Conservation (phyloP, 2,888 invertebrate species). For the Papilio protenor region DNA sequence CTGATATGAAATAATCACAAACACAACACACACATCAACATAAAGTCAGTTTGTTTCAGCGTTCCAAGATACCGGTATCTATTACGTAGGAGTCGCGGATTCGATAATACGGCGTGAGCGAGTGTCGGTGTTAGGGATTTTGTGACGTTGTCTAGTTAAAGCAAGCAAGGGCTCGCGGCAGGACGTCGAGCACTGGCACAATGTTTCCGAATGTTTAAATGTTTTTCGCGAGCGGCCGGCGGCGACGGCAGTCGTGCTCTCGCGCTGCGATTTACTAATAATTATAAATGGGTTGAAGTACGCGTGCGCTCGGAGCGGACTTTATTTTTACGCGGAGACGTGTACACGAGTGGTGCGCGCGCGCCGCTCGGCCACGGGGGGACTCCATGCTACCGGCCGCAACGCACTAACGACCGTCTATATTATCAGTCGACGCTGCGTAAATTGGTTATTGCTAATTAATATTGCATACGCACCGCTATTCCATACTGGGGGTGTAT, state of each 20-base stretch:
- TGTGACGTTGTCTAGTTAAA: slow-evolving; percentile 57
- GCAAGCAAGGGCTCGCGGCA: slow-evolving; percentile 65
- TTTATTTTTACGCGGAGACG: slow-evolving; percentile 84
- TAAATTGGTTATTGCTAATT: slow-evolving; percentile 76
- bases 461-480: slow-evolving; percentile 75
- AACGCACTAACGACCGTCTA: slow-evolving; percentile 64
- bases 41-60: slow-evolving; percentile 62
- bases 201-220: slow-evolving; percentile 66
- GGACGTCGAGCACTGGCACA: slow-evolving; percentile 61
- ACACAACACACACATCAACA: slow-evolving; percentile 65
- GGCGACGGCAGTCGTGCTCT: slow-evolving; percentile 78
- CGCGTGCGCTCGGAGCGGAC: slow-evolving; percentile 79
- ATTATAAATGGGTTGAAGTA: slow-evolving; percentile 83
- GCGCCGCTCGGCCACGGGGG: slow-evolving; percentile 70
- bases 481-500: slow-evolving; percentile 73
- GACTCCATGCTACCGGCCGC: slow-evolving; percentile 67
- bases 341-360: slow-evolving; percentile 77
- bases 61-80: slow-evolving; percentile 66
- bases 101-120: slow-evolving; percentile 56
- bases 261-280: slow-evolving; percentile 83
- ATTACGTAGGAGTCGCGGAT: slow-evolving; percentile 71
- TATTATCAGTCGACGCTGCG: slow-evolving; percentile 74
- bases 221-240: slow-evolving; percentile 76
- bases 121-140: slow-evolving; percentile 61
- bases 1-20: slow-evolving; percentile 67